A percentile compares a stretch with the other conserved stretches of the same genome.
phyloP scores from a whole-genome alignment of 2,797 vertebrate species.

The Enteromius fasciolatus region DNA sequence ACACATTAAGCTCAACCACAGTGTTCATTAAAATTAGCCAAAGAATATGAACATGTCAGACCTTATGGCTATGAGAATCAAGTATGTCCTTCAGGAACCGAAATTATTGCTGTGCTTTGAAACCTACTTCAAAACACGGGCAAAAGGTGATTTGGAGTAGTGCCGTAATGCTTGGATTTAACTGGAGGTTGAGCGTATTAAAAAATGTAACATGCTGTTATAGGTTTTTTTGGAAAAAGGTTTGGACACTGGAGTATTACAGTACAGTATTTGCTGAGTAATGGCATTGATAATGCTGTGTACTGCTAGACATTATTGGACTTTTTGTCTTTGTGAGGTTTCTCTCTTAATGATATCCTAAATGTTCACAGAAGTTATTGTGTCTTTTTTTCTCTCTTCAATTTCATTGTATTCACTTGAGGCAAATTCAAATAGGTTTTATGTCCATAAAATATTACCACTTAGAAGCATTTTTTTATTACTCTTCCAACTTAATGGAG shows the following conservation, averaged over 20 bases:
- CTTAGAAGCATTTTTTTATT: background rate
- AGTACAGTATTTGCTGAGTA: background rate
- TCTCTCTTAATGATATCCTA: conserved; percentile 17
- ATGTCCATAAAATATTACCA: background rate
- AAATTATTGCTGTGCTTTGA: conserved; percentile 12
- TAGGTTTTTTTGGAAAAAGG: background rate
- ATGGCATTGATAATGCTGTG: conserved; percentile 12
- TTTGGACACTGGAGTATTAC: conserved; percentile 15
- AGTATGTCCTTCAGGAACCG: background rate
- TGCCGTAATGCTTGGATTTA: background rate
- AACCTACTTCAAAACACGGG: background rate
- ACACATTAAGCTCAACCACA: conserved; percentile 4
- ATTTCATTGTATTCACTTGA: conserved; percentile 4
- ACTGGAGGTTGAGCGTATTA: background rate
- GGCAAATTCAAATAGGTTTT: conserved; percentile 9
- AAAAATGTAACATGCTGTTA: background rate
- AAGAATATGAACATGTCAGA: background rate
- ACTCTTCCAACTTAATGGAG: conserved; percentile 3
- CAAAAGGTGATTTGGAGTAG: background rate
- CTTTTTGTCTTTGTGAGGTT: conserved; percentile 10
- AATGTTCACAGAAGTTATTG: conserved; percentile 20
- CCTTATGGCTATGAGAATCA: background rate
- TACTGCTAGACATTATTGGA: conserved; percentile 28
- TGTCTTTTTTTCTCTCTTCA: background rate
- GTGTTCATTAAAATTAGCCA: conserved; percentile 14